Percentiles rank a stretch among this genome's conserved stretches.
phyloP scores from a whole-genome alignment of 2,797 vertebrate genomes.

The Hafferia zeledoni region DNA sequence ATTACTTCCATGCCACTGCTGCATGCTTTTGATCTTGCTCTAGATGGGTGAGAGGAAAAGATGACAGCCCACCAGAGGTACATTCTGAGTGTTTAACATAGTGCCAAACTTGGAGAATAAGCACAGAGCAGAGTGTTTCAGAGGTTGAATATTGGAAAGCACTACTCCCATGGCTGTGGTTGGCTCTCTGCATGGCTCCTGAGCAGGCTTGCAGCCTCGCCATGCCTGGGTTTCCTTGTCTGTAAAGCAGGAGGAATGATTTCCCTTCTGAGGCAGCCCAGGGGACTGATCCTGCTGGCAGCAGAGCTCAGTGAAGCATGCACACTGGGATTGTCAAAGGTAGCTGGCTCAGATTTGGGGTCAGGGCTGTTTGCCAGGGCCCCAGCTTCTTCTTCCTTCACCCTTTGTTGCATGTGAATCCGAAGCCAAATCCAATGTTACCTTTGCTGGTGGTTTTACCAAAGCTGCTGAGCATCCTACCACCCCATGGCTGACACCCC shows the following conservation, averaged over 20 bases:
- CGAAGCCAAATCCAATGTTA: background rate
- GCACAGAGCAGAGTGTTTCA: background rate
- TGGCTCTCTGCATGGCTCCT: background rate
- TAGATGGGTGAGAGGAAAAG: background rate
- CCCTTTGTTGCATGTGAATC: fast-evolving
- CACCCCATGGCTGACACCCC: background rate
- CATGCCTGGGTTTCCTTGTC: fast-evolving
- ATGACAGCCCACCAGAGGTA: constrained; percentile 2
- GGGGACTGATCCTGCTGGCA: background rate
- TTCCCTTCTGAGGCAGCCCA: background rate
- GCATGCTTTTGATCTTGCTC: background rate
- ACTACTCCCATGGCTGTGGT: background rate
- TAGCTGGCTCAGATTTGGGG: background rate
- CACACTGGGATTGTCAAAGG: background rate
- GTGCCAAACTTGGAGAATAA: background rate
- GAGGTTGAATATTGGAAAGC: background rate
- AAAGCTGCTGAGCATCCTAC: background rate
- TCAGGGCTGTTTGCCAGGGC: background rate
- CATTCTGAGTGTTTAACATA: background rate
- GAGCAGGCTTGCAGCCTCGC: background rate
- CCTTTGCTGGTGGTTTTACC: background rate
- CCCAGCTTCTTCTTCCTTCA: background rate
- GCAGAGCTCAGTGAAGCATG: background rate
- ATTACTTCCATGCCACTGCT: constrained; percentile 39
- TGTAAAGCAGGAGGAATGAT: background rate